Percentiles rank a stretch among this genome's conserved stretches.
phyloP scores from a whole-genome alignment of 2,888 invertebrate species.

The Amorpha juglandis region DNA sequence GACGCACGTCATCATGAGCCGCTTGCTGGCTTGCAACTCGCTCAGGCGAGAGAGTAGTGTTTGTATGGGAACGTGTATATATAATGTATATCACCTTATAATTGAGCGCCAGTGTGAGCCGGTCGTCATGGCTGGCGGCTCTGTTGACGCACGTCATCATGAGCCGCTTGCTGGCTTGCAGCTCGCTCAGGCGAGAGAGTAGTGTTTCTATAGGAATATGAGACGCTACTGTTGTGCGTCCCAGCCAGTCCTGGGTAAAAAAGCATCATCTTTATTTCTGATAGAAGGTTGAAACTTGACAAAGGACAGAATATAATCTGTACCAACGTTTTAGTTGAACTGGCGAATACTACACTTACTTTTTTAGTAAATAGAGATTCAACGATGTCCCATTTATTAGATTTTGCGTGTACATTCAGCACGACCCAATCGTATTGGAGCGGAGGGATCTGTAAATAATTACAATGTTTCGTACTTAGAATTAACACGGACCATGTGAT shows the following conservation, averaged over 20 bases:
- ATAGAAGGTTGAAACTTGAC: no score
- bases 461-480: no score
- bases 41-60: slow-evolving; percentile 60
- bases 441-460: slow-evolving; percentile 72
- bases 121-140: slow-evolving; percentile 81
- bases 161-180: slow-evolving; percentile 64
- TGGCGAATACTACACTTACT: slow-evolving; percentile 56
- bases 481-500: no score
- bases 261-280: not conserved
- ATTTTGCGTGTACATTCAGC: slow-evolving; percentile 84
- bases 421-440: slow-evolving; percentile 89
- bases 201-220: slow-evolving; percentile 72
- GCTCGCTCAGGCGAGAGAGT: slow-evolving; percentile 58
- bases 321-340: no score
- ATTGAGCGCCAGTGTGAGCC: slow-evolving; percentile 85
- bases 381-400: slow-evolving; percentile 86
- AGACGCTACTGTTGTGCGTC: slow-evolving; percentile 73
- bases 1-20: slow-evolving; percentile 81
- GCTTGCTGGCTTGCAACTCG: slow-evolving; percentile 61
- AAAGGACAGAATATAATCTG: no score
- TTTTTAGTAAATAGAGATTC: slow-evolving; percentile 86
- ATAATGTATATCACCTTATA: slow-evolving; percentile 70
- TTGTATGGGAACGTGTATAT: slow-evolving; percentile 66
- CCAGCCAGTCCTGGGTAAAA: slow-evolving; percentile 81
- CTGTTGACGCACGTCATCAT: slow-evolving; percentile 83